Evolutionary conservation across 2,113 vertebrate species (phyloP), one percentile per base, ranked within the genome.

Genomic region (Dicentrarchus labrax): DNA sequence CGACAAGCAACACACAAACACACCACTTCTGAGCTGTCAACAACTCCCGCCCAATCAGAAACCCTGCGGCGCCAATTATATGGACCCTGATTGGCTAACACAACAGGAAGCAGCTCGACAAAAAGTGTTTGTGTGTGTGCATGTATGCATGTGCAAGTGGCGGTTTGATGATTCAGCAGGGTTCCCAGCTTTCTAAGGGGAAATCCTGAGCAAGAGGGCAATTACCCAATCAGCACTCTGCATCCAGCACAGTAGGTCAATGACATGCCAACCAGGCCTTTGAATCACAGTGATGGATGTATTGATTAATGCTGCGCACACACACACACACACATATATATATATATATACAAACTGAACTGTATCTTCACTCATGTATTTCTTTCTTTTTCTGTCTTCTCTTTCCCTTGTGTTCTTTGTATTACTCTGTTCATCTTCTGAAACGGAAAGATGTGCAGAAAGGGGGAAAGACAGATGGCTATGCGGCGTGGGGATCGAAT

Each of bases 151-250:
- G 30, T 45, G 54, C n/a, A 65, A 43, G 76, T 56, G 48, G 9
- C 41, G 39, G 59, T 68, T 76, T 83, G 84, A 79, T 88, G 88
- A 87, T 74, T 82, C 82, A 87, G 88, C 88, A 76, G 80, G 78
- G 47, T 62, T 89, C 65, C 54, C 19, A 8, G 53, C 39, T 72
- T 78, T 80, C 69, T 59, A 13, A 45, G 38, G 74, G 78, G 80
- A 70, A 83, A 45, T 86, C 80, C 72, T 48, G 62, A 67, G 76
- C 65, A 65, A 57, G 24, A 80, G 56, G 82, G 82, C 72, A 86
- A 86, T 90, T 70, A 86, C 38, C 80, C 88, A 87, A 88, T 91
- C 89, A 86, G 84, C n/a, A 4, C 72, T 70, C 83, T 70, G 88
- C 69, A 80, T 75, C 10, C 74, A 43, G 71, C 82, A 38, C 85